A percentile compares a stretch with the other conserved stretches of the same genome.
Evolutionary conservation across 2,113 vertebrate species (phyloP).

Genomic region (Cricetomys ansorgei): DNA sequence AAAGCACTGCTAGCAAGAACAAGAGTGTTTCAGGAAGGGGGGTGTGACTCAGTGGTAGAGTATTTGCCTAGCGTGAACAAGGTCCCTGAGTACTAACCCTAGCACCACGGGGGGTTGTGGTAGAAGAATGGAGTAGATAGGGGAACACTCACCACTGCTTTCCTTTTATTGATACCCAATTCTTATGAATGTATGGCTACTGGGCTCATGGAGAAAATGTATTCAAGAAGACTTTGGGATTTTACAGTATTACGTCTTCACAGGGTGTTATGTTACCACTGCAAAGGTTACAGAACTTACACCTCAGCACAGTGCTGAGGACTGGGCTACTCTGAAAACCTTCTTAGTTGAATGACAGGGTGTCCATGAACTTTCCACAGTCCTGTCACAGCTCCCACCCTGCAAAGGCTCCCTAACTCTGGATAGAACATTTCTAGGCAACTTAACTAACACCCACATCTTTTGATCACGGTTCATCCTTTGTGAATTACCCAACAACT

Average conservation of each 20-base stretch:
- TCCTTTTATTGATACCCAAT: too few relatives aligned
- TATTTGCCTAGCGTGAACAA: not conserved
- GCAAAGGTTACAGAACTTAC: not conserved
- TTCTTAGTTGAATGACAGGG: not conserved
- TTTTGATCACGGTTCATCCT: not conserved
- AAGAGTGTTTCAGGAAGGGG: not conserved
- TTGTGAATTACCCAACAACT: not conserved
- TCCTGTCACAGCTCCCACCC: too few relatives aligned
- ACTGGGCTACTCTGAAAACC: not conserved
- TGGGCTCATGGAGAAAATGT: not conserved
- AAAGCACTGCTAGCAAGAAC: not conserved
- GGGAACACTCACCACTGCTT: rapidly evolving
- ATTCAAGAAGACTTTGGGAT: not conserved
- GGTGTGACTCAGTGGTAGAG: not conserved
- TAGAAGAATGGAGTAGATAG: not conserved
- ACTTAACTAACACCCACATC: not conserved
- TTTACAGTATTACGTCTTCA: not conserved
- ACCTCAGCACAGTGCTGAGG: too few relatives aligned
- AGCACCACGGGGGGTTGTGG: not conserved
- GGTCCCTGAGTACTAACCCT: not conserved
- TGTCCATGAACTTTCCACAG: not conserved
- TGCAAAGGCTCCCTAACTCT: not conserved
- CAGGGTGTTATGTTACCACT: not conserved
- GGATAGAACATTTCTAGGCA: not conserved
- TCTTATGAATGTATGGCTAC: rapidly evolving